Evolutionary conservation across 2,797 vertebrate genomes (phyloP).

Genomic region (Phylloscopus collybita): DNA sequence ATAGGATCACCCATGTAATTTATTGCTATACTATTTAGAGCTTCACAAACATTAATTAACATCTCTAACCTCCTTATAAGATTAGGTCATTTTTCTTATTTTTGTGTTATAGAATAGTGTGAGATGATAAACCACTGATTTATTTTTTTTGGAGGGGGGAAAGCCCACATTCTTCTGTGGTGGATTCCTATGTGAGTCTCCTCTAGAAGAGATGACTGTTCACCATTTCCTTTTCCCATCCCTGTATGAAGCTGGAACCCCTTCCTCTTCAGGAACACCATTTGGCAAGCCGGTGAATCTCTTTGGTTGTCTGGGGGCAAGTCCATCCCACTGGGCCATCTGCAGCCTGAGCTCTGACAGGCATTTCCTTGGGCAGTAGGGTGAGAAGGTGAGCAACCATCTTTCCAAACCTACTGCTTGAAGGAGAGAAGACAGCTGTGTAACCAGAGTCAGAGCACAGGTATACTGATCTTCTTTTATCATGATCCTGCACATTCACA

Average conservation of each 20-base stretch:
- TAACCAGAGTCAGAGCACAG: background rate
- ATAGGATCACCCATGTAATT: slow-evolving; percentile 10
- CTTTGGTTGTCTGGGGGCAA: background rate
- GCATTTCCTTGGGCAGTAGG: background rate
- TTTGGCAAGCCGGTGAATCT: background rate
- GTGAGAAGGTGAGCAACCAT: background rate
- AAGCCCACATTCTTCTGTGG: background rate
- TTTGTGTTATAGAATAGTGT: background rate
- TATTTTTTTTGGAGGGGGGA: no score
- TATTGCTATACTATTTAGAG: background rate
- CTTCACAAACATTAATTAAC: slow-evolving; percentile 18
- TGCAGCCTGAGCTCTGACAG: background rate
- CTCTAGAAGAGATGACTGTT: background rate
- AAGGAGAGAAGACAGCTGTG: background rate
- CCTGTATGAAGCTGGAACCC: background rate
- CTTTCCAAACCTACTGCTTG: background rate
- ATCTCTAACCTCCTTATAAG: background rate
- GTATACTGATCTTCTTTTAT: background rate
- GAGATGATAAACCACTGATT: background rate
- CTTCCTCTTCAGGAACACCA: background rate
- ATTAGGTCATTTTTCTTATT: background rate
- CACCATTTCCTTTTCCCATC: background rate
- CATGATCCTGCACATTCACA: background rate
- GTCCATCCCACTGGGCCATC: background rate
- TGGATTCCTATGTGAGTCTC: background rate